Percentiles rank a stretch among this genome's conserved stretches.
Evolutionary conservation across 2,888 invertebrate species (phyloP).

Genomic region (Dioctria linearis): DNA sequence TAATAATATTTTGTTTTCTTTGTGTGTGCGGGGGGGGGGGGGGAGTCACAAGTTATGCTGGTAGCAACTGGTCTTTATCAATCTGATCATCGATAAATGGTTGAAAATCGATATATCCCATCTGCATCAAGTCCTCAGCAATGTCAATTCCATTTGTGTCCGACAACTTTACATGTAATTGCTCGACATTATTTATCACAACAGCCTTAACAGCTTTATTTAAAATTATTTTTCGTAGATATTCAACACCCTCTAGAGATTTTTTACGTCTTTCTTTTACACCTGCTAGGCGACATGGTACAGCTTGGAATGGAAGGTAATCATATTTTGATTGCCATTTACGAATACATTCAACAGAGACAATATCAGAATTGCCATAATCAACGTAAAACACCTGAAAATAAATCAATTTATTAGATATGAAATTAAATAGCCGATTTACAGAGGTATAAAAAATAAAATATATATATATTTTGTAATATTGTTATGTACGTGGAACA

Average conservation of each 20-base stretch:
- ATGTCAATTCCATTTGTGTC: neutral
- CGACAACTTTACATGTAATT: neutral
- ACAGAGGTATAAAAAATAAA: no score
- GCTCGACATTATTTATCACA: slow-evolving; percentile 16
- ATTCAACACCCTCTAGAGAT: neutral
- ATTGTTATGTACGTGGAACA: no score
- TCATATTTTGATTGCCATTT: slow-evolving; percentile 35
- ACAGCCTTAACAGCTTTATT: neutral
- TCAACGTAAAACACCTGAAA: slow-evolving; percentile 45
- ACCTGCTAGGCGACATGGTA: slow-evolving; percentile 16
- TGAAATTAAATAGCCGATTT: no score
- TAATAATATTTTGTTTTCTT: slow-evolving; percentile 60
- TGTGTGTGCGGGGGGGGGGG: no score
- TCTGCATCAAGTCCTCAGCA: neutral
- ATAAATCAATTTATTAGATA: no score
- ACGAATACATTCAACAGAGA: neutral
- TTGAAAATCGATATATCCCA: neutral
- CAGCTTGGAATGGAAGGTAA: slow-evolving; percentile 42
- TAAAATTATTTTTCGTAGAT: neutral
- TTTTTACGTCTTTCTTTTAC: slow-evolving; percentile 11
- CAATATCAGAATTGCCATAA: slow-evolving; percentile 33
- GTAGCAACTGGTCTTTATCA: neutral
- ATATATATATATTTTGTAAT: no score
- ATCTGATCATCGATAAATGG: neutral
- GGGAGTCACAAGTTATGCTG: neutral